phyloP scores from a whole-genome alignment of 2,888 invertebrate genomes.

The Vannuccia rotundouncinata region DNA sequence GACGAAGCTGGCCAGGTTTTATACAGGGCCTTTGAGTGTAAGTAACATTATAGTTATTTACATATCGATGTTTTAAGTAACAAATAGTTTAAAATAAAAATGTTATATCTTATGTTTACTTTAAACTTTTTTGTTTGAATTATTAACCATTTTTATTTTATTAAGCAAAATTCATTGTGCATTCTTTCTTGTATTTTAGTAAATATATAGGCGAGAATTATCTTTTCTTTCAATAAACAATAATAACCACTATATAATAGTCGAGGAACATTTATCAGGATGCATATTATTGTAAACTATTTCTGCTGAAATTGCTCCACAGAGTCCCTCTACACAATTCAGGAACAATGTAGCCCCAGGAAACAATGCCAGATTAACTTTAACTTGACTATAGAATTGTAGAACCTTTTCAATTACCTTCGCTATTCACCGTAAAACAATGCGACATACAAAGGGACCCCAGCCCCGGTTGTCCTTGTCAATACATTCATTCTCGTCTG shows the following conservation, averaged over 20 bases:
- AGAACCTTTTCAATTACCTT: not conserved
- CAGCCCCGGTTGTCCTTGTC: not conserved
- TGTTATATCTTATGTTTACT: not conserved
- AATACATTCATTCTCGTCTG: not conserved
- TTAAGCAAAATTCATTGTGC: not conserved
- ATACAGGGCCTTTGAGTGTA: constrained; percentile 27
- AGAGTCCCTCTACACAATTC: too few relatives aligned
- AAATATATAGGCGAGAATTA: not conserved
- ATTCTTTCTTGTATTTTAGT: not conserved
- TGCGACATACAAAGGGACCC: not conserved
- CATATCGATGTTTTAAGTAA: too few relatives aligned
- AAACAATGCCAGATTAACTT: constrained; percentile 24
- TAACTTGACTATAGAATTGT: constrained; percentile 14
- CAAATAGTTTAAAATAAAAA: too few relatives aligned
- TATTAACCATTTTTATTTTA: not conserved
- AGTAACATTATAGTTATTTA: not conserved
- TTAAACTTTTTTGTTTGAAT: not conserved
- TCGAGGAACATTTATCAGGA: not conserved
- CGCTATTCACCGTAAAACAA: not conserved
- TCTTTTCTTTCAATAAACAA: too few relatives aligned
- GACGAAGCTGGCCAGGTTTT: constrained; percentile 27
- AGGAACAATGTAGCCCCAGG: constrained; percentile 6
- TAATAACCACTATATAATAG: too few relatives aligned
- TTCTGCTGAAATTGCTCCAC: too few relatives aligned
- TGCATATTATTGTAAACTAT: not conserved